phyloP scores from a whole-genome alignment of 1,140 invertebrate genomes.

The Planococcus citri region DNA sequence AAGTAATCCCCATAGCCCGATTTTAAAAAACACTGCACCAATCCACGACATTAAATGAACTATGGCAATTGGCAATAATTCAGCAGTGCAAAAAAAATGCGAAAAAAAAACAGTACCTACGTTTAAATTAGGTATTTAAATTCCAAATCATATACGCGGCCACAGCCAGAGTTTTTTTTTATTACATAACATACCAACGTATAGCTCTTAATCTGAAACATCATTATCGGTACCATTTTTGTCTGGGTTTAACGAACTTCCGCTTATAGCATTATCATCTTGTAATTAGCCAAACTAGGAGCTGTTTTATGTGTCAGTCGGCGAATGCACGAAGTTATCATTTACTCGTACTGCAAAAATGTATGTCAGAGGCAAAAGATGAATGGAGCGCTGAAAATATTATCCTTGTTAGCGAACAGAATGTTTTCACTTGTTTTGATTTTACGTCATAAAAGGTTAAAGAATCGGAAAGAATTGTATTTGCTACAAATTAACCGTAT shows the following conservation, averaged over 20 bases:
- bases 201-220: not conserved
- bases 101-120: not conserved
- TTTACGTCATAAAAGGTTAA: slow-evolving; percentile 7
- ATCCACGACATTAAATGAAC: no score
- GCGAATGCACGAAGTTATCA: not conserved
- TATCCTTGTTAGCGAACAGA: not conserved
- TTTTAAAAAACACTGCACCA: no score
- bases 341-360: not conserved
- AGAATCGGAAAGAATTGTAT: not conserved
- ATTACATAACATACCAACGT: not conserved
- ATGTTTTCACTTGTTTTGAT: not conserved
- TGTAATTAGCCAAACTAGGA: not conserved
- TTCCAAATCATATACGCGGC: not conserved
- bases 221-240: not conserved
- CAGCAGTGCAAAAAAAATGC: no score
- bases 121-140: not conserved
- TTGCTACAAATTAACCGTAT: not conserved
- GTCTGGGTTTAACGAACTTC: not conserved
- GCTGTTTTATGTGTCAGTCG: not conserved
- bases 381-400: not conserved
- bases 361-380: not conserved
- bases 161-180: no score
- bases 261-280: not conserved
- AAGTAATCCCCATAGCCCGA: no score
- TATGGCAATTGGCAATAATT: no score